phyloP scores from a whole-genome alignment of 1,140 invertebrate genomes.

The Drosophila simulans region DNA sequence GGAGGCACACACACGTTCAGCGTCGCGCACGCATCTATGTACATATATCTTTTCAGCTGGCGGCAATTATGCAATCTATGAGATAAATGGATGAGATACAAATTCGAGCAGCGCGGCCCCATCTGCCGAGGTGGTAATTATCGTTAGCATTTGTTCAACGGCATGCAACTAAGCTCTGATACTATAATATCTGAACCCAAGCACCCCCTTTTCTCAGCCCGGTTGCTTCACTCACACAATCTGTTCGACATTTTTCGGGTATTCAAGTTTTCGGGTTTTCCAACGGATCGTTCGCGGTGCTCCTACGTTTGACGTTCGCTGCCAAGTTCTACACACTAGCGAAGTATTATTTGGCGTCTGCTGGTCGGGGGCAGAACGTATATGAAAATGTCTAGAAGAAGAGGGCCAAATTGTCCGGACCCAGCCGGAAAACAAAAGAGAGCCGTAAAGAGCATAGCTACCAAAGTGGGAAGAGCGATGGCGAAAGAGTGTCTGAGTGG shows the following conservation, averaged over 20 bases:
- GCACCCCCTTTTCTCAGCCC: not conserved
- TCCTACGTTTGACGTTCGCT: constrained; percentile 63
- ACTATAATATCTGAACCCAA: constrained; percentile 21
- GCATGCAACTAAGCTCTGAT: constrained; percentile 36
- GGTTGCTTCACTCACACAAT: constrained; percentile 65
- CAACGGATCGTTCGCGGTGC: constrained; percentile 54
- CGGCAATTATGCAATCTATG: constrained; percentile 77
- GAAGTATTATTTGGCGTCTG: constrained; percentile 71
- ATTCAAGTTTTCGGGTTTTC: constrained; percentile 26
- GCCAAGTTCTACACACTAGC: constrained; percentile 79
- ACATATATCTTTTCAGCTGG: constrained; percentile 54
- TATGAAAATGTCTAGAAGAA: constrained; percentile 37
- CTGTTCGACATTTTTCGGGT: constrained; percentile 68
- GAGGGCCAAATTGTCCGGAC: constrained; percentile 63
- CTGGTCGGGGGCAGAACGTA: constrained; percentile 18
- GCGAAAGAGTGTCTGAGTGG: constrained; percentile 4
- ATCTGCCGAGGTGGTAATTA: constrained; percentile 64
- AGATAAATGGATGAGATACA: constrained; percentile 52
- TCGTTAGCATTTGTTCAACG: constrained; percentile 41
- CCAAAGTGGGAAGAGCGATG: constrained; percentile 4
- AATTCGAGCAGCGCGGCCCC: constrained; percentile 28
- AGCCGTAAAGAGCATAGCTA: constrained; percentile 12
- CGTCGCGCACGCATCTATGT: constrained; percentile 12
- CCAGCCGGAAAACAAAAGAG: constrained; percentile 59
- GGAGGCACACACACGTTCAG: constrained; percentile 26